Conservation (phyloP, 2,888 invertebrate genomes). For the Unio delphinus region DNA sequence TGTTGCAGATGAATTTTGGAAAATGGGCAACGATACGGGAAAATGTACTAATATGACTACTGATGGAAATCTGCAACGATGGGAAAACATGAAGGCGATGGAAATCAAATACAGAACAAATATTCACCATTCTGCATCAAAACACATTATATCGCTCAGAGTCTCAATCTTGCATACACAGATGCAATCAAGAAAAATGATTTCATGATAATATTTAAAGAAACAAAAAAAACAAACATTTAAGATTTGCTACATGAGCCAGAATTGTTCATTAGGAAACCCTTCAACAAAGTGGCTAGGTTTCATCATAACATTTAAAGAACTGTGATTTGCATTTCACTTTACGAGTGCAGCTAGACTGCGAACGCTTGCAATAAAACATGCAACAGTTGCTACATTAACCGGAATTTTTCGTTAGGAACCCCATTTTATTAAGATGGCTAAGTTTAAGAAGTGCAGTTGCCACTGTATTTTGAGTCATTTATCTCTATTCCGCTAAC, state of each 20-base stretch:
- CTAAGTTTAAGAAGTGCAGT: conserved; percentile 28
- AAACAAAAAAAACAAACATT: not conserved
- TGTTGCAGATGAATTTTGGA: not conserved
- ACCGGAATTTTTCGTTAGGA: conserved; percentile 27
- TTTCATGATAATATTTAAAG: conserved; percentile 21
- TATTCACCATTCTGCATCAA: conserved; percentile 23
- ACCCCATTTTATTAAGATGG: conserved; percentile 30
- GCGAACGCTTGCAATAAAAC: conserved; percentile 15
- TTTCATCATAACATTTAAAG: conserved; percentile 18
- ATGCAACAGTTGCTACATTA: conserved; percentile 29
- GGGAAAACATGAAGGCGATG: conserved; percentile 23
- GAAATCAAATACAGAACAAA: conserved; percentile 17
- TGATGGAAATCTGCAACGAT: conserved; percentile 28
- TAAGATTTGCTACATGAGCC: conserved; percentile 29
- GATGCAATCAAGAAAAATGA: conserved; percentile 33
- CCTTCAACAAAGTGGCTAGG: conserved; percentile 5
- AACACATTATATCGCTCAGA: conserved; percentile 28
- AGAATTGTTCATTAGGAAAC: conserved; percentile 25
- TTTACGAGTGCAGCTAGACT: conserved; percentile 23
- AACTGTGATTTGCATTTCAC: conserved; percentile 20
- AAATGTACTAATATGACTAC: conserved; percentile 25
- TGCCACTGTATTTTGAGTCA: conserved; percentile 22
- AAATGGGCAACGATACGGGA: conserved; percentile 8
- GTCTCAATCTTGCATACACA: conserved; percentile 24
- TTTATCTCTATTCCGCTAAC: conserved; percentile 23